phyloP scores from a whole-genome alignment of 1,140 invertebrate species.

The Drosophila repletoides region DNA sequence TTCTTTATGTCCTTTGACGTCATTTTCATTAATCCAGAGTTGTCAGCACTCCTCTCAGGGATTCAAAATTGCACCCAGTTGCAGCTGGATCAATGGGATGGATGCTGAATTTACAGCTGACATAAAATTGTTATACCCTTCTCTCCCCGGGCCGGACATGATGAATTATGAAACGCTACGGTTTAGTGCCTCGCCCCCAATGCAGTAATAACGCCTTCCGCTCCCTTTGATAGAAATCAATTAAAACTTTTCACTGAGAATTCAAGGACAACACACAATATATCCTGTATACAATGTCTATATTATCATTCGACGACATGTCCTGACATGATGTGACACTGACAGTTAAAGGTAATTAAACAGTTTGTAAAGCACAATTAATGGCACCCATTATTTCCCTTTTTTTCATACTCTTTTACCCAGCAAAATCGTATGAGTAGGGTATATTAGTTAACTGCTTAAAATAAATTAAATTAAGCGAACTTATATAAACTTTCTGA shows the following conservation, averaged over 20 bases:
- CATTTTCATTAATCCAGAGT: no score
- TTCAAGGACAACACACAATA: no score
- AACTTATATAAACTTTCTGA: no score
- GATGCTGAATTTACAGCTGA: constrained; percentile 10
- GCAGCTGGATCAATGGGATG: constrained; percentile 8
- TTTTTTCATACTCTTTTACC: no score
- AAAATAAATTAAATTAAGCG: no score
- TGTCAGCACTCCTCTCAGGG: no score
- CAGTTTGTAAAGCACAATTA: constrained; percentile 58
- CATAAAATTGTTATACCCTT: constrained; percentile 55
- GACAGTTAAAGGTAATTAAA: constrained; percentile 68
- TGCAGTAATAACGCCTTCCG: neutral
- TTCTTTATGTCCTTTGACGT: no score
- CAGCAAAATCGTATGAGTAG: no score
- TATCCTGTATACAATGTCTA: no score
- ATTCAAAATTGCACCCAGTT: no score
- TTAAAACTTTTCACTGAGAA: constrained; percentile 62
- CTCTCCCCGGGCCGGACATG: constrained; percentile 4
- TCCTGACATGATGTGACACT: constrained; percentile 32
- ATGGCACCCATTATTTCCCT: constrained; percentile 17
- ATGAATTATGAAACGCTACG: constrained; percentile 69
- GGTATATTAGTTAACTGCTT: no score
- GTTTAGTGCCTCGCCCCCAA: constrained; percentile 38
- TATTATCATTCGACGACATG: constrained; percentile 34
- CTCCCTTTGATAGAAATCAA: constrained; percentile 63